Evolutionary conservation across 2,797 vertebrate species (phyloP).

Genomic region (Callimico goeldii): DNA sequence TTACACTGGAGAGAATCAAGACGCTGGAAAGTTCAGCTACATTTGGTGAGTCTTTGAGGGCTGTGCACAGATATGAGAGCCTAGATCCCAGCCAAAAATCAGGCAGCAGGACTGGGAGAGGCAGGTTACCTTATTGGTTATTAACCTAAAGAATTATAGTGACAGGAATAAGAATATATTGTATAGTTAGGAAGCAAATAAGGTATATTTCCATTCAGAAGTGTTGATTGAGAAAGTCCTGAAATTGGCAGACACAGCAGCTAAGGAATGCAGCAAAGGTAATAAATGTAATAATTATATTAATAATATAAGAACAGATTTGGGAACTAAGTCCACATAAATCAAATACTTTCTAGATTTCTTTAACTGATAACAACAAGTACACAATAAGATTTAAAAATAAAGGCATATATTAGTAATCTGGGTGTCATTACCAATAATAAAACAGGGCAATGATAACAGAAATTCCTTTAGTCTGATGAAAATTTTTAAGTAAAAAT

Average conservation of each 20-base stretch:
- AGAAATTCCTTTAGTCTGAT: background rate
- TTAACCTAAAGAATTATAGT: background rate
- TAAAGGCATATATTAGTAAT: background rate
- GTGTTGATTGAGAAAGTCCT: background rate
- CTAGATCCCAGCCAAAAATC: background rate
- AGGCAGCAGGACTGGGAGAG: background rate
- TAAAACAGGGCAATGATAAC: background rate
- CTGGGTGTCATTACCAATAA: background rate
- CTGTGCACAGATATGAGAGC: accelerated
- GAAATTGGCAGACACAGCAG: background rate
- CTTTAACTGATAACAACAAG: background rate
- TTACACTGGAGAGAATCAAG: background rate
- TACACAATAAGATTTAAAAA: background rate
- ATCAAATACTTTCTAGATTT: background rate
- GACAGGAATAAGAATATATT: background rate
- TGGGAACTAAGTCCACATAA: background rate
- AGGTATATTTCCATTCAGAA: background rate
- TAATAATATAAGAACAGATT: background rate
- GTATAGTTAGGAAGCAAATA: background rate
- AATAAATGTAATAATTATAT: background rate
- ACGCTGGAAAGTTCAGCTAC: background rate
- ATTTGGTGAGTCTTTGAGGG: background rate
- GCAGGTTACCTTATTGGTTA: background rate
- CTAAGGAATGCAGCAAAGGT: background rate
- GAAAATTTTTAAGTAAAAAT: background rate